Percentiles rank a stretch among this genome's conserved stretches.
phyloP scores from a whole-genome alignment of 2,797 vertebrate genomes.

The Melanotaenia boesemani region DNA sequence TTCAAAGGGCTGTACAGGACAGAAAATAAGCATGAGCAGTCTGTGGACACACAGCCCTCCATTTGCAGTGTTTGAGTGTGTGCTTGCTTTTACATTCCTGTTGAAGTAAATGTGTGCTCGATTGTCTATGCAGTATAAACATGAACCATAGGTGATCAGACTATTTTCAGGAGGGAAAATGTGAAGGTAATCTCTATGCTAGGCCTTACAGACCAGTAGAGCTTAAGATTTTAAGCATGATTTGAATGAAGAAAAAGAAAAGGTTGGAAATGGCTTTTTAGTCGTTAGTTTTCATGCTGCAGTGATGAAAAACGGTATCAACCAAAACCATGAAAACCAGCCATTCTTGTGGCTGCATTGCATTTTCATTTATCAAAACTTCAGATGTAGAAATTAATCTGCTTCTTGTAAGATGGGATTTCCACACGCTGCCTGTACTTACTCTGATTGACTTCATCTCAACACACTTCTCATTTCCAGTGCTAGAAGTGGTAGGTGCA shows the following conservation, averaged over 20 bases:
- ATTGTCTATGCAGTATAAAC: not conserved
- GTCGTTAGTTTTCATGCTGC: not conserved
- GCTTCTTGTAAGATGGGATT: not conserved
- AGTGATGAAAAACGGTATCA: not conserved
- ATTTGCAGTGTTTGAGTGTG: not conserved
- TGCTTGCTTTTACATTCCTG: constrained; percentile 3
- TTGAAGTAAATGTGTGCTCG: not conserved
- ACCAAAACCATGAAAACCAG: not conserved
- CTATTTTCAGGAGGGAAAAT: constrained; percentile 7
- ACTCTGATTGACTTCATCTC: no score
- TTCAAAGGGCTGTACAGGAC: no score
- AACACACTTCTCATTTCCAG: no score
- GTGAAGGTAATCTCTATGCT: constrained; percentile 9
- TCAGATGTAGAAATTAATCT: not conserved
- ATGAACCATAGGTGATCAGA: constrained; percentile 11
- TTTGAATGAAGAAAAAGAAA: not conserved
- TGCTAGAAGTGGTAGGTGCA: not conserved
- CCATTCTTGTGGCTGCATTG: not conserved
- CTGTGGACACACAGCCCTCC: not conserved
- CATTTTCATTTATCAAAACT: not conserved
- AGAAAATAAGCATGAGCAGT: not conserved
- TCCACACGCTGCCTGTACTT: not conserved
- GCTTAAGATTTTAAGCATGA: not conserved
- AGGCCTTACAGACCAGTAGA: not conserved
- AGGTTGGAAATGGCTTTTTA: not conserved